Base-by-base conservation (phyloP, 2,797 vertebrate species). In the Sebastes trivittatus region DNA sequence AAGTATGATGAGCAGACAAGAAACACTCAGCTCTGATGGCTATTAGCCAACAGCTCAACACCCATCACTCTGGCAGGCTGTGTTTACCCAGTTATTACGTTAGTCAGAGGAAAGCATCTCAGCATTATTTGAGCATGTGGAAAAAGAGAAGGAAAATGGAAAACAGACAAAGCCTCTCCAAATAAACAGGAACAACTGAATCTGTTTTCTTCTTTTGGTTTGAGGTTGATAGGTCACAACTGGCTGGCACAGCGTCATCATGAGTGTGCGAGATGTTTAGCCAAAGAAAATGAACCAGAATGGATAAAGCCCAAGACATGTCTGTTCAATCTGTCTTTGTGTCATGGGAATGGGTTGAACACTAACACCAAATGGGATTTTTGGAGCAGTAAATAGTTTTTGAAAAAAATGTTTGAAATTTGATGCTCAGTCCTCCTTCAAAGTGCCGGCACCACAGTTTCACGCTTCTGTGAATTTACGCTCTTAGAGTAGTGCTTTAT, bases 391-490 rank as follows among this genome's bases (percentile, higher is more conserved):
- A 49, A 49, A 49, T 49, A 49, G 7, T 52, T n/a, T 52, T 52
- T 61, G 2, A 38, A 66, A 63, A 34, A 63, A 34, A 65, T 86
- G 75, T 89, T 91, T 88, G 85, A 92, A 90, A 94, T 78, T 2
- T 18, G 64, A 91, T 82, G 76, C 76, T 79, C n/a, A 49, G 81
- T 86, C 72, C 65, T 82, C 29, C 77, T 80, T 93, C 93, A 94
- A 91, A 94, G 88, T 89, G 81, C 67, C 54, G 70, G 23, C 76
- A 29, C 46, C 49, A 64, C 62, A 76, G 72, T 83, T 87, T 92
- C 60, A 92, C n/a, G 36, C 85, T 83, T 82, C 81, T 61, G 67
- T 87, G 77, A 73, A 42, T 87, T 79, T 64, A 46, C 76, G 67
- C 80, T 86, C 83, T 83, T 42, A 55, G 72, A 52, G 77, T 63